Evolutionary conservation across 2,113 vertebrate species (phyloP), one percentile per base, ranked within the genome.

Genomic region (Stegostoma tigrinum): DNA sequence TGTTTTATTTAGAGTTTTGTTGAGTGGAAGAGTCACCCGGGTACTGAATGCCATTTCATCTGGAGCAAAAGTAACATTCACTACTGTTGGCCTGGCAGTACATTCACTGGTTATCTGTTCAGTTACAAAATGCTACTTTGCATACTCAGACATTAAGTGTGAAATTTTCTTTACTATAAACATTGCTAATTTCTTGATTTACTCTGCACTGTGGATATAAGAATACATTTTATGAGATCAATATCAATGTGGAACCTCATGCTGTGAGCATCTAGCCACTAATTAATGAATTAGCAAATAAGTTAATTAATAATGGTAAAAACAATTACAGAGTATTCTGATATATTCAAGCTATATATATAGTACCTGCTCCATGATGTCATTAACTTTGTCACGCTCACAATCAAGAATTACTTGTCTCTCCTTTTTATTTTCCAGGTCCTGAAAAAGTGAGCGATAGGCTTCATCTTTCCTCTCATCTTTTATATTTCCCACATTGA

Each of bases 401-500:
- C 99, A 99, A 97, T 99, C 99, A 95, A 99, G 98, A 97, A 99
- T 99, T 95, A 99, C 99, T 96, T 99, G 97, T 66, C 99, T 98
- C 97, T 99, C 99, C 96, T 99, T 99, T 97, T 99, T 99, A 96
- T 98, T 98, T 97, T 99, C 99, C 96, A 99, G 97, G 96, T 99
- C 99, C 96, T 99, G 99, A 97, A 99, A 99, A 30, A 99, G 98
- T 0, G 99, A 99, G 96, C 99, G 98, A 96, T 99, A 99, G 0
- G 98, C 99, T 97, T 99, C 99, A 90, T 99, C 99, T 97, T 99
- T 99, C 96, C 98, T 98, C 97, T 99, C 99, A 93, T 99, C 99
- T 96, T 99, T 99, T 96, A 99, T 98, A 97, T 99, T 99, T 21
- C 99, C 99, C 96, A 99, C 99, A 61, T 99, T 99, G 97, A 99